Evolutionary conservation across 2,797 vertebrate species (phyloP).

Genomic region (Sternotherus odoratus): DNA sequence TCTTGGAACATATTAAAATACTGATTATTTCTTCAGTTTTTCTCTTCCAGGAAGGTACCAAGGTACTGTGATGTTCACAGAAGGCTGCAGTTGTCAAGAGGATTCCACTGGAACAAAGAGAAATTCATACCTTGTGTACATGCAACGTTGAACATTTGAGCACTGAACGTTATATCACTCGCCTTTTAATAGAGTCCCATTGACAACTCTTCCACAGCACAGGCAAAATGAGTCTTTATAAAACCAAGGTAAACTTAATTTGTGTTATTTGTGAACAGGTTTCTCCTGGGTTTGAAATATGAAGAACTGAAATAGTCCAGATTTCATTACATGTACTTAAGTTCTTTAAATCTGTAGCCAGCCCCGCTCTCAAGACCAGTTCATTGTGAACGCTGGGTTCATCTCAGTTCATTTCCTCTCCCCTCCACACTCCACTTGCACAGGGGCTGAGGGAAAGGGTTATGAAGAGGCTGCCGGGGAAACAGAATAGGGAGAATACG

Average conservation of each 20-base stretch:
- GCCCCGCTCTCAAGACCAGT: not conserved
- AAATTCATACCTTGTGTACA: not conserved
- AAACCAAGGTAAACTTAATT: not conserved
- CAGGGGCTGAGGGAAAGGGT: not conserved
- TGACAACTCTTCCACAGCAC: not conserved
- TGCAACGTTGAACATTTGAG: not conserved
- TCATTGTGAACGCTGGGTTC: not conserved
- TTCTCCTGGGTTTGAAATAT: constrained; percentile 7
- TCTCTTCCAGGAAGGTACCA: not conserved
- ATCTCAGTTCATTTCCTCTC: not conserved
- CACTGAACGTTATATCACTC: not conserved
- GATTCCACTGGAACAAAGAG: not conserved
- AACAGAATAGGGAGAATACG: not conserved
- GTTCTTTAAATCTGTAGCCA: not conserved
- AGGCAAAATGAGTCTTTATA: not conserved
- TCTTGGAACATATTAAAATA: not conserved
- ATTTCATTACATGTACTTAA: not conserved
- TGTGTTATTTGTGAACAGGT: not conserved
- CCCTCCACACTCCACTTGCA: not conserved
- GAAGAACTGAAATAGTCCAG: not conserved
- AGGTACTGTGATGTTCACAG: not conserved
- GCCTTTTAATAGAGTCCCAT: not conserved
- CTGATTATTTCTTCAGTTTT: not conserved
- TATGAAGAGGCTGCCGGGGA: not conserved
- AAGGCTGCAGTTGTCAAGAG: not conserved